These are phyloP conservation scores for Lepeophtheirus nordmannii DNA, from an alignment of 2,888 invertebrate genomes.

Conservation along the genomic window DNA sequence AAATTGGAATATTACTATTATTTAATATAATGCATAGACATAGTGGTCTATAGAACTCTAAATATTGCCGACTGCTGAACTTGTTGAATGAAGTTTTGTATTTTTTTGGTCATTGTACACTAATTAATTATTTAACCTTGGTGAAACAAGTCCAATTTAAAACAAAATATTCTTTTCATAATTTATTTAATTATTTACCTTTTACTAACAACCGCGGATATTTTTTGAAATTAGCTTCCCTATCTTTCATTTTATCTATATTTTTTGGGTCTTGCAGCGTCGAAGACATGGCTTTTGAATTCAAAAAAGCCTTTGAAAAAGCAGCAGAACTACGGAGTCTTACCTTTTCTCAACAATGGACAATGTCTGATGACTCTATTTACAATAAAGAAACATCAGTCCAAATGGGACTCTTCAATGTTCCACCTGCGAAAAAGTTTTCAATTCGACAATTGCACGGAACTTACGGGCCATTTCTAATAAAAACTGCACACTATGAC, in stretches of 20 bases:
- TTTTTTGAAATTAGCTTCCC: neutral
- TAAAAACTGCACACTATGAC: conserved; percentile 22
- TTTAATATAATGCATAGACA: no score
- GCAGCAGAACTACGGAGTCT: conserved; percentile 12
- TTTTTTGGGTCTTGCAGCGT: conserved; percentile 14
- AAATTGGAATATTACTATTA: no score
- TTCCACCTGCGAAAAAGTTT: conserved; percentile 20
- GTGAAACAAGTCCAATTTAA: no score
- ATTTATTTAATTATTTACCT: no score
- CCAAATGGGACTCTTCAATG: conserved; percentile 19
- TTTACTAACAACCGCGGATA: no score
- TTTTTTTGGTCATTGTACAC: no score
- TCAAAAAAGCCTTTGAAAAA: conserved; percentile 22
- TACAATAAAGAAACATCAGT: conserved; percentile 15
- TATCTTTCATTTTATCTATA: conserved; percentile 2
- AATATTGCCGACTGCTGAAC: no score
- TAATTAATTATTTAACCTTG: no score
- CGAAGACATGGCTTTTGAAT: conserved; percentile 22
- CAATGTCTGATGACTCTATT: conserved; percentile 16
- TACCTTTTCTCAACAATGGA: conserved; percentile 20
- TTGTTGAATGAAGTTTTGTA: no score
- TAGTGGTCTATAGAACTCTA: no score
- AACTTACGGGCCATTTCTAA: conserved; percentile 22
- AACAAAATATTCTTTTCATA: no score
- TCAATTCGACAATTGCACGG: conserved; percentile 21